Evolutionary conservation across 2,888 invertebrate species (phyloP), one percentile per base, ranked within the genome.

Genomic region (Temnothorax unifasciatus): DNA sequence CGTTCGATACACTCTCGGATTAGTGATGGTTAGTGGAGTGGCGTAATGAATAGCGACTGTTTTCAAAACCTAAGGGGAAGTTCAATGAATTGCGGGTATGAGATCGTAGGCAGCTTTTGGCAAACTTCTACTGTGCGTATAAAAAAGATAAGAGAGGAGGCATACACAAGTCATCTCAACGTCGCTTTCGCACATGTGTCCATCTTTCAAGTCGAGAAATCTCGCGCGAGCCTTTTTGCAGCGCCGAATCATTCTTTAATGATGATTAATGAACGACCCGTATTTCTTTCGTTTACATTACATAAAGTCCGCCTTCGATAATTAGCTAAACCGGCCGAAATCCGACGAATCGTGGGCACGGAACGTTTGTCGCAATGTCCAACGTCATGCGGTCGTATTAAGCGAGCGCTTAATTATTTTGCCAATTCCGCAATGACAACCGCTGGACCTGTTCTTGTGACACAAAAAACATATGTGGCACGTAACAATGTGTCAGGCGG

Each of bases 201-300:
- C 64, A 9, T 84, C 86, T 83, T 85, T 82, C 57, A 63, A 71
- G 75, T 73, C 74, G 85, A 82, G 71, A 83, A 83, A 88, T 83
- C 85, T 71, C 79, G 18, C 41, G 63, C 34, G 29, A 69, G 68
- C 21, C 69, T 52, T 73, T 75, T 75, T 77, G 87, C 87, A 18
- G 41, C 69, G 77, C 83, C 84, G 87, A 88, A 91, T 90, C 90
- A 87, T 85, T 87, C 84, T 89, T 90, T 90, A 87, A 90, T 91
- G 90, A 90, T 90, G 90, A 90, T 90, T 90, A 90, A 90, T 87
- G 88, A 82, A 74, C 79, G 50, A 52, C 59, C 25, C 25, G 66
- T 74, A 68, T 69, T 59, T 59, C 15, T 47, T 77, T 59, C 34
- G 66, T 77, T 77, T 54, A 54, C 50, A 61, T 91, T 89, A 82